These are phyloP conservation scores for Gallinago undulata DNA, from an alignment of 2,113 vertebrate genomes.

Conservation along the genomic window DNA sequence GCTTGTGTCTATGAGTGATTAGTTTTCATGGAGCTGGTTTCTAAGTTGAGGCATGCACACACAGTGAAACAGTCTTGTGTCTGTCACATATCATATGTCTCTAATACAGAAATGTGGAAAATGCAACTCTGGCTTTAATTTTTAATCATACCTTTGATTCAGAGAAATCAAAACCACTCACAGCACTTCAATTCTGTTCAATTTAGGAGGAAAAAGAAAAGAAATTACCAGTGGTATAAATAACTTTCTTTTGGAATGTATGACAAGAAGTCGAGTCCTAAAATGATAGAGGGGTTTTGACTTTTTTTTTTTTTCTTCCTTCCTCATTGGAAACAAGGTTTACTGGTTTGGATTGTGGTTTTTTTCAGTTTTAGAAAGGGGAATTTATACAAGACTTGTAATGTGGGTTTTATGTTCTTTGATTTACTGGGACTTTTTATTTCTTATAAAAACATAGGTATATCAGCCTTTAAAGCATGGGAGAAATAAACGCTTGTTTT, in stretches of 20 bases:
- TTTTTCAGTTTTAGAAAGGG: neutral
- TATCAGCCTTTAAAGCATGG: neutral
- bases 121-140: neutral
- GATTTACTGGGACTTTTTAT: neutral
- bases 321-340: neutral
- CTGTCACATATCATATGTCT: rapidly evolving
- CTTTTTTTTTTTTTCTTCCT: neutral
- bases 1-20: neutral
- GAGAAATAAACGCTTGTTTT: neutral
- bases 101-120: neutral
- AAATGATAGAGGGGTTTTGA: neutral
- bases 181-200: neutral
- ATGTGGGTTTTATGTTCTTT: neutral
- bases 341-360: neutral
- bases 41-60: neutral
- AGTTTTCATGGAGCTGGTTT: neutral
- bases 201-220: neutral
- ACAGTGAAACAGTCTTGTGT: rapidly evolving
- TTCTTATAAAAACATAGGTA: neutral
- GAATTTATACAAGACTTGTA: neutral
- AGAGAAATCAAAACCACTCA: neutral
- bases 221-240: neutral
- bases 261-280: neutral
- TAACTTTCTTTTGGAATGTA: neutral
- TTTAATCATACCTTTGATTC: constrained; percentile 32